Evolutionary conservation across 2,888 invertebrate genomes (phyloP).

Genomic region (Aspidapion aeneum): DNA sequence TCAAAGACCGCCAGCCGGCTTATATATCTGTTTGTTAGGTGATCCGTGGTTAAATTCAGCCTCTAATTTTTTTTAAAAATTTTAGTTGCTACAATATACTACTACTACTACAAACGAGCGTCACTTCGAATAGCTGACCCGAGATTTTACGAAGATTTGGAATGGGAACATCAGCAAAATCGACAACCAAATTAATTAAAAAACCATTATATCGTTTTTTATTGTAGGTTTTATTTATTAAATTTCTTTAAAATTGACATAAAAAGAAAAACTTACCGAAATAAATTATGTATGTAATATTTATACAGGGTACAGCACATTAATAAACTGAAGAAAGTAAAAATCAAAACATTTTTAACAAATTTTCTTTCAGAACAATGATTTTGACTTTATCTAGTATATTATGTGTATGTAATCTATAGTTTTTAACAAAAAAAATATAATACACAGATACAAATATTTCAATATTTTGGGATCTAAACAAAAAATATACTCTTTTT

Average conservation of each 20-base stretch:
- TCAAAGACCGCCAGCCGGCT: too few relatives aligned
- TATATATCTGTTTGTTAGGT: too few relatives aligned
- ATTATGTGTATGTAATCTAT: too few relatives aligned
- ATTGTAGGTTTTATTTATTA: neutral
- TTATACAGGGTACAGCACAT: slow-evolving; percentile 17
- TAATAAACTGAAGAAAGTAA: too few relatives aligned
- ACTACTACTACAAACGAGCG: slow-evolving; percentile 87
- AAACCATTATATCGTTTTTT: too few relatives aligned
- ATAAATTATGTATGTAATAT: slow-evolving; percentile 34
- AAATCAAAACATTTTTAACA: too few relatives aligned
- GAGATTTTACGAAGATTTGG: slow-evolving; percentile 82
- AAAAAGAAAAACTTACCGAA: slow-evolving; percentile 21
- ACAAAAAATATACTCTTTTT: slow-evolving; percentile 33
- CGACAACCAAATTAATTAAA: slow-evolving; percentile 34
- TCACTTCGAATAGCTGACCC: slow-evolving; percentile 85
- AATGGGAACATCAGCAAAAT: slow-evolving; percentile 55
- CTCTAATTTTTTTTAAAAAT: slow-evolving; percentile 29
- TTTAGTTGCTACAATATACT: slow-evolving; percentile 81
- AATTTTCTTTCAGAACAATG: too few relatives aligned
- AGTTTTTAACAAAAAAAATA: slow-evolving; percentile 1
- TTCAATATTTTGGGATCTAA: slow-evolving; percentile 28
- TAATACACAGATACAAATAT: slow-evolving; percentile 23
- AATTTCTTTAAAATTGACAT: neutral
- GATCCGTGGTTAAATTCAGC: too few relatives aligned
- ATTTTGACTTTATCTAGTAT: too few relatives aligned